These are phyloP conservation scores for Amphiura filiformis DNA, from an alignment of 35 echinoderm and acorn worm species.

Conservation along the genomic window DNA sequence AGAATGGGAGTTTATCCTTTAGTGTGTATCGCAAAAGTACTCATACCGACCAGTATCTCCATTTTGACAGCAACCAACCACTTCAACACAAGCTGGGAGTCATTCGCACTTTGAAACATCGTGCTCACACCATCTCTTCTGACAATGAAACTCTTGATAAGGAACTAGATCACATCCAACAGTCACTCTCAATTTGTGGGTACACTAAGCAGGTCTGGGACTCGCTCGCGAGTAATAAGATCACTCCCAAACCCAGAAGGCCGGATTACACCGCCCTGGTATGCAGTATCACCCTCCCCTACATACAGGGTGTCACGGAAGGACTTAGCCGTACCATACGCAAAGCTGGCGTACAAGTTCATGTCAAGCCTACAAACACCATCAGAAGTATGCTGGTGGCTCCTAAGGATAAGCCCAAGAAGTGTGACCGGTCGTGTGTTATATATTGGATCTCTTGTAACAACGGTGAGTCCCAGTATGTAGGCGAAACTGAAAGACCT, in stretches of 20 bases:
- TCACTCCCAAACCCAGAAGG: background rate
- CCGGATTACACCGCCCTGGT: background rate
- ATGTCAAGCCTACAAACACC: background rate
- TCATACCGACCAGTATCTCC: background rate
- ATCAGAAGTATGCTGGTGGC: slow-evolving; percentile 7
- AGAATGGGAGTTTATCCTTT: background rate
- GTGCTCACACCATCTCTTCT: no score
- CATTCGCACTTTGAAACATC: background rate
- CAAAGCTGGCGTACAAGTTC: slow-evolving; percentile 3
- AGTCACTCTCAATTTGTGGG: no score
- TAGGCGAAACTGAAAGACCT: slow-evolving; percentile 14
- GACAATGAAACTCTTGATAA: no score
- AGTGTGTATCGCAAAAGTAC: background rate
- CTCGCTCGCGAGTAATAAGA: background rate
- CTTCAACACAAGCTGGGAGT: background rate
- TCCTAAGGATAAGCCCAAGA: slow-evolving; percentile 1
- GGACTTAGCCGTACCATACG: background rate
- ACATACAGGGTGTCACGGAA: background rate
- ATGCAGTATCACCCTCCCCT: background rate
- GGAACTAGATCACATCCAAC: no score
- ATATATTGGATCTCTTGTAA: background rate
- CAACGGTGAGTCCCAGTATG: background rate
- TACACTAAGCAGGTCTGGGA: background rate
- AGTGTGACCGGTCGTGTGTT: background rate
- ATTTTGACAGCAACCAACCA: background rate